These are phyloP conservation scores for Phorcus lineatus DNA, from an alignment of 2,888 invertebrate genomes.

Conservation along the genomic window DNA sequence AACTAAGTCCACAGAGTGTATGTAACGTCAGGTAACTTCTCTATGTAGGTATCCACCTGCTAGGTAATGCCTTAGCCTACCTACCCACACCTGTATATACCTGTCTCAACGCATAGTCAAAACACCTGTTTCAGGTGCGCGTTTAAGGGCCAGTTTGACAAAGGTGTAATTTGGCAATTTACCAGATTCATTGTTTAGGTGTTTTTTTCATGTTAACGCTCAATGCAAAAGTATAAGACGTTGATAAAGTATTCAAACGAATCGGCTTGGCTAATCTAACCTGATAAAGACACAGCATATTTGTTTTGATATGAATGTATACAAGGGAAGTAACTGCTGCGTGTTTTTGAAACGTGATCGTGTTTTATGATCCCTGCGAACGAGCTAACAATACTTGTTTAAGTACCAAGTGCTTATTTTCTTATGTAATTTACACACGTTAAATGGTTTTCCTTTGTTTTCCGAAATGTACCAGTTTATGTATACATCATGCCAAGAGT, in stretches of 20 bases:
- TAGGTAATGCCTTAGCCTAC: too few species aligned
- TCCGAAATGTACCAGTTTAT: neutral
- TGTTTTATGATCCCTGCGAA: neutral
- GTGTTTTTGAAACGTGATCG: neutral
- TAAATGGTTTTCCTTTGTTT: neutral
- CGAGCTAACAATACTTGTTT: neutral
- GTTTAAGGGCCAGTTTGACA: too few species aligned
- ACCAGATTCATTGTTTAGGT: conserved; percentile 1
- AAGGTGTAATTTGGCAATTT: conserved; percentile 7
- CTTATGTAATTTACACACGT: conserved; percentile 14
- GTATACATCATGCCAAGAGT: too few species aligned
- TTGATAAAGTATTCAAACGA: conserved; percentile 3
- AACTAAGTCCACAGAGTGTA: too few species aligned
- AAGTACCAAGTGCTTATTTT: neutral
- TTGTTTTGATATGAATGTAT: too few species aligned
- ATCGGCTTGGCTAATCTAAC: neutral
- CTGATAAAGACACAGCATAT: too few species aligned
- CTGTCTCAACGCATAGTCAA: too few species aligned
- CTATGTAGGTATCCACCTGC: too few species aligned
- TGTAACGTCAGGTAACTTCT: too few species aligned
- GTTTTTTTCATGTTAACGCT: conserved; percentile 11
- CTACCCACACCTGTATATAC: too few species aligned
- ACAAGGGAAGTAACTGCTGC: neutral
- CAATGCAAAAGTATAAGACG: neutral
- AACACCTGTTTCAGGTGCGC: too few species aligned